Evolutionary conservation across 2,888 invertebrate species (phyloP), one percentile per base, ranked within the genome.

Genomic region (Corythucha ciliata): DNA sequence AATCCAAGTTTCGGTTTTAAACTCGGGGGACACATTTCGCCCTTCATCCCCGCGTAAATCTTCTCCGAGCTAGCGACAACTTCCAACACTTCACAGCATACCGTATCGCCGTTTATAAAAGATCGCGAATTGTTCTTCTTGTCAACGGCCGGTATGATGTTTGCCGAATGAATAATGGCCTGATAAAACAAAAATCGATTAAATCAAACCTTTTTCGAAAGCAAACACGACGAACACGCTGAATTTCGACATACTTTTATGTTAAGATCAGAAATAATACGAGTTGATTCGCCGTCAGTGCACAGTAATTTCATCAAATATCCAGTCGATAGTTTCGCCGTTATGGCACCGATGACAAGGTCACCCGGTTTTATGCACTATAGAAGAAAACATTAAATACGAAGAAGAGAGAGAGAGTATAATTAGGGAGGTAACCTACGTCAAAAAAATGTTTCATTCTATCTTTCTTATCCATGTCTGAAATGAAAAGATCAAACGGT

Each of bases 21-120:
- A 59, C 78, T 77, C 78, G 21, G 81, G 74, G 57, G 76, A 74
- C 63, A 81, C 74, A 61, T 82, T 77, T 79, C 73, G 57, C 84
- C 84, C 70, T 86, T 82, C 85, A 89, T 86, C 68, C 87, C 86
- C 68, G 85, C 79, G 63, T 83, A 81, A 73, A 90, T 79, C 74
- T 88, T 88, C 72, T 88, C 87, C 48, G 83, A 81, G 68, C 88
- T 87, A 40, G 84, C 81, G 67, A 83, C 84, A 58, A 87, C 82
- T 75, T 86, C 87, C 64, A 88, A 75, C 46, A 89, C 83, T 74
- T 88, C 88, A 69, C 88, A 88, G 75, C 88, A 84, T 53, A 90
- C 81, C 63, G 81, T 80, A 72, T 89, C 88, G 74, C 83, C 83
- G 70, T 79, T 77, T 70, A 81, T 78, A 75, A 83, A 87, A 70